Evolutionary conservation across 2,888 invertebrate genomes (phyloP), one percentile per base, ranked within the genome.

Genomic region (Miltochrista miniata): DNA sequence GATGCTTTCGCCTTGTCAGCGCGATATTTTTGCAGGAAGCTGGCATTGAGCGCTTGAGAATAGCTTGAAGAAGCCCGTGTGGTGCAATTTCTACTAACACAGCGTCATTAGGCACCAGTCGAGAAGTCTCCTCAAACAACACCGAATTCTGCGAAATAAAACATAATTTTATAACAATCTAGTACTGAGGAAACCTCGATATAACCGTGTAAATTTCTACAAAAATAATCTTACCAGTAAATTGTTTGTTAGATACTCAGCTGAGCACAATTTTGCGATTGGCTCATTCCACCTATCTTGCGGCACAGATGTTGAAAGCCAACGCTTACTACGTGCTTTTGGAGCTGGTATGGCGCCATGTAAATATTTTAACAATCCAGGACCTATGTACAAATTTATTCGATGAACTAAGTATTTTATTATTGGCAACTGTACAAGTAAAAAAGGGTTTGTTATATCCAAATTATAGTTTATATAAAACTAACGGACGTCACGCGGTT

Each of bases 241-340:
- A 78, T 96, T 97, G 76, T 96, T 96, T 0, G 95, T 95, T 69
- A 96, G 96, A 74, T 98, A 98, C 61, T 96, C 96, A 0, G 97
- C 95, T 0, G 96, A 65, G 0, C 56, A 65, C 5, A 42, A 46
- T 34, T 65, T 50, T 2, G 59, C 65, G 1, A 46, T 9, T 2
- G 48, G 18, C 15, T 54, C 49, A 15, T 24, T n/a, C 54, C 63
- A 87, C 33, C 56, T 68, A 0, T 81, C 81, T 52, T 84, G 77
- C 0, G 96, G 95, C 3, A 97, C 94, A 1, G 97, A 97, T 0
- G 96, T 95, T 46, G 97, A 97, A 2, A 98, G 80, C 98, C 98
- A 98, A 49, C 94, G 94, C 0, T 87, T 65, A 1, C 95, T 95
- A 18, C 98, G 92, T 0, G 85, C 80, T 68, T 94, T 95, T 0